phyloP scores from a whole-genome alignment of 2,888 invertebrate genomes.

The Zaprionus obscuricornis region DNA sequence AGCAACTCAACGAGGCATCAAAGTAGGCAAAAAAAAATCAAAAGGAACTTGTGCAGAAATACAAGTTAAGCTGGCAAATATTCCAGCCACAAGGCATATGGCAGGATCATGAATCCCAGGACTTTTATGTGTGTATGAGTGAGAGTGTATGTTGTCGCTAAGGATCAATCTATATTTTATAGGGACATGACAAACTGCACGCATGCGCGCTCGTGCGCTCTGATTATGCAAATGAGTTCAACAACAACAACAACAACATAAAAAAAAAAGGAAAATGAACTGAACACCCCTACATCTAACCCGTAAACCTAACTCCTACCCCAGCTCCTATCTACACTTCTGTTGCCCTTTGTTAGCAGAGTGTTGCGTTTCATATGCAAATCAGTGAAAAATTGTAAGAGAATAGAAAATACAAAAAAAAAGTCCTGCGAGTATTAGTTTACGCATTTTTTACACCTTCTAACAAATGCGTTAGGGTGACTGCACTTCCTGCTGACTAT shows the following conservation, averaged over 20 bases:
- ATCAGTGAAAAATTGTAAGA: constrained; percentile 47
- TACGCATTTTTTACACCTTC: constrained; percentile 77
- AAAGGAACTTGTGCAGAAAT: constrained; percentile 22
- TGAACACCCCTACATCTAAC: background rate
- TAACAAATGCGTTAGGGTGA: constrained; percentile 56
- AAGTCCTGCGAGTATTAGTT: constrained; percentile 57
- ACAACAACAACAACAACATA: too few relatives aligned
- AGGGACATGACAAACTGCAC: constrained; percentile 46
- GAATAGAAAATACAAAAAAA: constrained; percentile 46
- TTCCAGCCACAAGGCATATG: constrained; percentile 9
- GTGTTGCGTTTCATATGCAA: constrained; percentile 76
- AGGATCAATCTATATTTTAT: constrained; percentile 35
- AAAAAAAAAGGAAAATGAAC: too few relatives aligned
- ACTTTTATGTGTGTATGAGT: too few relatives aligned
- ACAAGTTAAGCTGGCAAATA: constrained; percentile 42
- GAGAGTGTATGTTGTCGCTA: constrained; percentile 5
- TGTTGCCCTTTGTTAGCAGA: constrained; percentile 4
- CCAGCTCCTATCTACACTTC: too few relatives aligned
- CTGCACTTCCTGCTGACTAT: constrained; percentile 46
- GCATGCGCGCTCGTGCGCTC: constrained; percentile 66
- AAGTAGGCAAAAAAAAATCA: constrained; percentile 19
- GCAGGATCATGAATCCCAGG: constrained; percentile 5
- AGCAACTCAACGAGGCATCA: constrained; percentile 21
- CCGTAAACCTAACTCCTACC: background rate
- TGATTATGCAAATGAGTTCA: constrained; percentile 70